Evolutionary conservation across 2,797 vertebrate genomes (phyloP), one percentile per base, ranked within the genome.

Genomic region (Mormyrops boulengeri): DNA sequence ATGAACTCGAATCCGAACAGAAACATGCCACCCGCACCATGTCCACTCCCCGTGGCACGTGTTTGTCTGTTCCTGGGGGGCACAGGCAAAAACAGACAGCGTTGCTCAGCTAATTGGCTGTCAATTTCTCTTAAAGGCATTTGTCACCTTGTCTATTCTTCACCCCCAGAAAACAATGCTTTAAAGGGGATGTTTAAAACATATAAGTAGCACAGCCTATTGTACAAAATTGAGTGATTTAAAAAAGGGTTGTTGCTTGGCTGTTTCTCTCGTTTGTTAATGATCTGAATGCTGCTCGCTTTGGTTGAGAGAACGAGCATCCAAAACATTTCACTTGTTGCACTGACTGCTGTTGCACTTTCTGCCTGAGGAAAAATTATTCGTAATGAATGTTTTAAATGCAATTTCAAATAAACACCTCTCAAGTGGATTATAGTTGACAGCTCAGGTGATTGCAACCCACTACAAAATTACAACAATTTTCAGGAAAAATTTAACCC

Each of bases 71-170:
- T 87, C 62, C 89, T 88, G 50, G 44, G 49, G 89, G 82, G 66
- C 55, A 88, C 47, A 22, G n/a, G 73, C 44, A 87, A 47, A 89
- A 62, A 50, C 47, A 11, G 53, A 84, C 30, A 62, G 30, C 6
- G 14, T 41, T 73, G 38, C 53, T 53, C 47, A 26, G 19, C 52
- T 89, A 87, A 90, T 89, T 89, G 88, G 34, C 82, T 89, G 85
- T 66, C 50, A 55, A 60, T 69, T 87, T 89, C 47, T 89, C 88
- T 90, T 89, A 84, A 87, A 88, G 55, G 87, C 84, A 87, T 89
- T 85, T 91, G 47, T 87, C 88, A 85, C 26, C 44, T 77, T 5
- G 57, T 89, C 82, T 66, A 44, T 52, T 69, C n/a, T 62, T 89
- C 60, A 73, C 62, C 49, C 2, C 60, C 30, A 87, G 49, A 60